phyloP scores from a whole-genome alignment of 1,140 invertebrate species.

The Diorhabda carinulata region DNA sequence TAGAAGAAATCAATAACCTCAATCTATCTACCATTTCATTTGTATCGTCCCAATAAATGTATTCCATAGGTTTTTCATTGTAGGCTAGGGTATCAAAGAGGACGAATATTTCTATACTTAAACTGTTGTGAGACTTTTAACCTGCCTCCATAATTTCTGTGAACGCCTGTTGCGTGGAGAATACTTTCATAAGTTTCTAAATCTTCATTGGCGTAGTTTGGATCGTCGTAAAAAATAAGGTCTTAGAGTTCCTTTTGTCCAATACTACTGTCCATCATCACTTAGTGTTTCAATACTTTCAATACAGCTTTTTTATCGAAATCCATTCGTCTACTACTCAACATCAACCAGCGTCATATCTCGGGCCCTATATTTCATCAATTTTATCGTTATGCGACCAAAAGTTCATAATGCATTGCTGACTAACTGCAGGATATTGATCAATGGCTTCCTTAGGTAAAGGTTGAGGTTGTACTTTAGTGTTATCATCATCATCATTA shows the following conservation, averaged over 20 bases:
- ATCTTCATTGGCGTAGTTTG: neutral
- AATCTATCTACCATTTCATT: constrained; percentile 44
- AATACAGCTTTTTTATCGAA: neutral
- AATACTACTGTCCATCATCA: neutral
- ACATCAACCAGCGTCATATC: neutral
- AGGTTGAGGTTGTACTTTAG: neutral
- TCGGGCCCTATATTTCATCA: neutral
- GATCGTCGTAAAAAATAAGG: neutral
- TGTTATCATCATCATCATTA: neutral
- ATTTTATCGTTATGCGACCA: neutral
- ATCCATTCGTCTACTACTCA: neutral
- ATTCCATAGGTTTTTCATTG: constrained; percentile 24
- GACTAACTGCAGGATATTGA: neutral
- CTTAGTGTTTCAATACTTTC: neutral
- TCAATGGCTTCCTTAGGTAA: neutral
- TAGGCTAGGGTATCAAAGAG: neutral
- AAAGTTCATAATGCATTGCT: neutral
- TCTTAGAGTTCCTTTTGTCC: neutral
- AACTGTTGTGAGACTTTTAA: neutral
- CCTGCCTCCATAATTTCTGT: neutral
- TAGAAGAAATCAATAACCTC: constrained; percentile 30
- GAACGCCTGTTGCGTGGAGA: neutral
- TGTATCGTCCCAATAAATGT: constrained; percentile 44
- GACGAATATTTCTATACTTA: neutral
- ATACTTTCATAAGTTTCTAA: neutral